Conservation (phyloP, 2,797 vertebrate species). For the Amblyopsis hoosieri region DNA sequence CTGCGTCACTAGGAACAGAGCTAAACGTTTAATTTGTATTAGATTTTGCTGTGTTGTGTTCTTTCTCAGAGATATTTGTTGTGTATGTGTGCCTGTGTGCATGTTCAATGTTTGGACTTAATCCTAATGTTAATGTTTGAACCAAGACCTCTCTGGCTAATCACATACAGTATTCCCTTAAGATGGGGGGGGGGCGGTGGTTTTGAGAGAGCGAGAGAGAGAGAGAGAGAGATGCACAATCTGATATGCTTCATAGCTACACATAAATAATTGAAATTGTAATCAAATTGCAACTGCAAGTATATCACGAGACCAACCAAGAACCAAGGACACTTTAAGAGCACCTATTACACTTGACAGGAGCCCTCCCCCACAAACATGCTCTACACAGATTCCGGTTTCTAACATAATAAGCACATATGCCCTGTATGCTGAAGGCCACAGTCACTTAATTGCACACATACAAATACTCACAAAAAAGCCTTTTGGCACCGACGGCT, state of each 20-base stretch:
- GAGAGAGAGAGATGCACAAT: no score
- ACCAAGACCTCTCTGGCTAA: constrained; percentile 43
- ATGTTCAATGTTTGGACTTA: neutral
- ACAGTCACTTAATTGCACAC: constrained; percentile 29
- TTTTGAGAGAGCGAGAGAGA: neutral
- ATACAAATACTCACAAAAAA: constrained; percentile 37
- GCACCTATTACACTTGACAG: neutral
- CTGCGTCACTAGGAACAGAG: no score
- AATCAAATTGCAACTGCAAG: constrained; percentile 19
- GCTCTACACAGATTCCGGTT: constrained; percentile 1
- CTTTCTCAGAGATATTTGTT: neutral
- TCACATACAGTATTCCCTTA: constrained; percentile 47
- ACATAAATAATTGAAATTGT: constrained; percentile 33
- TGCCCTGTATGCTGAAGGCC: constrained; percentile 6
- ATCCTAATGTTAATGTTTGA: no score
- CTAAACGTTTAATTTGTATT: no score
- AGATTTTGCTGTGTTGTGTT: no score
- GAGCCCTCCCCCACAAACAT: constrained; percentile 5
- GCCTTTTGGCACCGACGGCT: neutral
- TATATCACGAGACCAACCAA: constrained; percentile 21
- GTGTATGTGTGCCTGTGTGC: neutral
- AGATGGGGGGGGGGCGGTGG: neutral
- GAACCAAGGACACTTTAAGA: constrained; percentile 25
- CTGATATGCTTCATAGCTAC: neutral
- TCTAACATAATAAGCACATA: neutral